Base-by-base conservation (phyloP, 2,797 vertebrate genomes). In the Mionectes olivaceus region DNA sequence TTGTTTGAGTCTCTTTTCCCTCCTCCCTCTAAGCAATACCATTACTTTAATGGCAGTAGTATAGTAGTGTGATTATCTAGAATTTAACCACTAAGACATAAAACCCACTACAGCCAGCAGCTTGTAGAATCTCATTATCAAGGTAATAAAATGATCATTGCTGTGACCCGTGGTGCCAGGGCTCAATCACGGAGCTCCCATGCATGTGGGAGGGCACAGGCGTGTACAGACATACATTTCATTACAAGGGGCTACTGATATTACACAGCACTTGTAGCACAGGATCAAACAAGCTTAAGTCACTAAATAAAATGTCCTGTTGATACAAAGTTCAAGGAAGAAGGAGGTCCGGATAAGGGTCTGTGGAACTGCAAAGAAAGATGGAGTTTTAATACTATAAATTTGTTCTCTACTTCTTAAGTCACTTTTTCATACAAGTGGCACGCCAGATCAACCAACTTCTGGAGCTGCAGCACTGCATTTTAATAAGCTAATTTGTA, bases 401-500 rank as follows among this genome's bases (percentile, higher is more conserved):
- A 37, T 77, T 93, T 87, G 50, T 92, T 93, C 89, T 76, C 64
- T 37, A 5, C 64, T 94, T 83, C 81, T 89, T 71, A 69, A 90
- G 85, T 81, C 67, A 68, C 49, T 96, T 83, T 88, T 91, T 84
- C 63, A n/a, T 4, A 76, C 59, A 95, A 92, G 73, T 83, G 73
- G 59, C 57, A 84, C 47, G 28, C 61, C 73, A 73, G 44, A 94
- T 87, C 84, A 84, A 86, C 86, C 50, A 93, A 61, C 92, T 93
- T 83, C 83, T 93, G 61, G 79, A 93, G 87, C 75, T 39, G 43
- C 32, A 53, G 71, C 4, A 0, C 1, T 60, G 92, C 93, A 97
- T 95, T 94, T 92, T 84, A 95, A 96, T 87, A 35, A 96, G 87
- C 81, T 94, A 88, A 93, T 97, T 94, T 96, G 92, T 96, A 94